Conservation (phyloP, 92 coral and sea anemone species). For the Muricea muricata region DNA sequence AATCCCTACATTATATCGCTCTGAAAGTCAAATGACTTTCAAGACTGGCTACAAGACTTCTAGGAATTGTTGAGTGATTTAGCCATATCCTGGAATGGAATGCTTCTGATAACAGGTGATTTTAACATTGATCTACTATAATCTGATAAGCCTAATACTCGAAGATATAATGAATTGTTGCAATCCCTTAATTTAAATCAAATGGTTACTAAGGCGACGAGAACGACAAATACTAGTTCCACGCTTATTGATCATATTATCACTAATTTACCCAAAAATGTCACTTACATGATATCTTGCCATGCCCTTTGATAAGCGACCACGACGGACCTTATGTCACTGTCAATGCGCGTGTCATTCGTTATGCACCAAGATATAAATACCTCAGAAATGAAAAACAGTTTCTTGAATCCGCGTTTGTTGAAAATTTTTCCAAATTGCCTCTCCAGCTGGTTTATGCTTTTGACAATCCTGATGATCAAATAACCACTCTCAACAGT, state of each 20-base stretch:
- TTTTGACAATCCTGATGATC: slow-evolving; percentile 25
- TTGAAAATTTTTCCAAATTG: slow-evolving; percentile 5
- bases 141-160: slow-evolving; percentile 41
- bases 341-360: slow-evolving; percentile 26
- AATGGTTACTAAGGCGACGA: slow-evolving; percentile 42
- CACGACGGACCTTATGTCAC: slow-evolving; percentile 35
- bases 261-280: slow-evolving; percentile 44
- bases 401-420: background rate
- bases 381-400: slow-evolving; percentile 33
- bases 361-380: slow-evolving; percentile 33
- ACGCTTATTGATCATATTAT: slow-evolving; percentile 46
- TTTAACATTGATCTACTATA: slow-evolving; percentile 31
- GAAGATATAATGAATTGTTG: slow-evolving; percentile 45
- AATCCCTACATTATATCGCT: too few relatives aligned
- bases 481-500: slow-evolving; percentile 6
- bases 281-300: slow-evolving; percentile 36
- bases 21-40: too few relatives aligned
- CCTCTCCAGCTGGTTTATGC: slow-evolving; percentile 28
- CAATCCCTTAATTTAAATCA: slow-evolving; percentile 51
- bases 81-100: slow-evolving; percentile 40
- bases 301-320: slow-evolving; percentile 41
- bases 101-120: slow-evolving; percentile 45
- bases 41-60: slow-evolving; percentile 12
- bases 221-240: slow-evolving; percentile 12
- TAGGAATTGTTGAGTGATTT: slow-evolving; percentile 19